These are phyloP conservation scores for Lamproptera curius DNA, from an alignment of 2,888 invertebrate genomes.

Conservation along the genomic window DNA sequence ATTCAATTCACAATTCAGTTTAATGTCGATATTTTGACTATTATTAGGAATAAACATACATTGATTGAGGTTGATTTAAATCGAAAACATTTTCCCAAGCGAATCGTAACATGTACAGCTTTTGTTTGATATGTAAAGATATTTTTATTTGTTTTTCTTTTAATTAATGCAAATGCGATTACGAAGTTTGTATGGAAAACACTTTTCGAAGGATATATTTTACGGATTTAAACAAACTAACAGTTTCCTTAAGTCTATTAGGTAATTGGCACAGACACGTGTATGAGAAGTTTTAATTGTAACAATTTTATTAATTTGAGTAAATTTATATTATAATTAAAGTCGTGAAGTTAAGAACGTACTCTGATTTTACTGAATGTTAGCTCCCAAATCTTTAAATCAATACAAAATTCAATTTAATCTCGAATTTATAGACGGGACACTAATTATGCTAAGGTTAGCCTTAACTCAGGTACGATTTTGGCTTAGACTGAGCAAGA, in stretches of 20 bases:
- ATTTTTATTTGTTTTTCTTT: slow-evolving; percentile 1
- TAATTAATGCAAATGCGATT: too few relatives aligned
- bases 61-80: slow-evolving; percentile 37
- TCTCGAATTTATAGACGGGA: too few relatives aligned
- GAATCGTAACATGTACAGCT: slow-evolving; percentile 23
- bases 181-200: neutral
- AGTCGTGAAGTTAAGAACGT: neutral
- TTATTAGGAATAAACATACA: slow-evolving; percentile 45
- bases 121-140: slow-evolving; percentile 18
- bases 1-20: slow-evolving; percentile 26
- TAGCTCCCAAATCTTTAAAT: too few relatives aligned
- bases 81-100: slow-evolving; percentile 41
- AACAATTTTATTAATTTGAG: slow-evolving; percentile 1
- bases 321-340: neutral
- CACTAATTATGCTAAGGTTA: too few relatives aligned
- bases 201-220: slow-evolving; percentile 7
- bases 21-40: slow-evolving; percentile 46
- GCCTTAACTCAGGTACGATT: too few relatives aligned
- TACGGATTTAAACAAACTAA: slow-evolving; percentile 26
- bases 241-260: slow-evolving; percentile 40
- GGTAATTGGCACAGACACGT: slow-evolving; percentile 54
- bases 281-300: slow-evolving; percentile 27
- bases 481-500: too few relatives aligned
- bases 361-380: too few relatives aligned
- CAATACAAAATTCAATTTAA: too few relatives aligned